phyloP scores from a whole-genome alignment of 2,888 invertebrate species.

The Spisula solida region DNA sequence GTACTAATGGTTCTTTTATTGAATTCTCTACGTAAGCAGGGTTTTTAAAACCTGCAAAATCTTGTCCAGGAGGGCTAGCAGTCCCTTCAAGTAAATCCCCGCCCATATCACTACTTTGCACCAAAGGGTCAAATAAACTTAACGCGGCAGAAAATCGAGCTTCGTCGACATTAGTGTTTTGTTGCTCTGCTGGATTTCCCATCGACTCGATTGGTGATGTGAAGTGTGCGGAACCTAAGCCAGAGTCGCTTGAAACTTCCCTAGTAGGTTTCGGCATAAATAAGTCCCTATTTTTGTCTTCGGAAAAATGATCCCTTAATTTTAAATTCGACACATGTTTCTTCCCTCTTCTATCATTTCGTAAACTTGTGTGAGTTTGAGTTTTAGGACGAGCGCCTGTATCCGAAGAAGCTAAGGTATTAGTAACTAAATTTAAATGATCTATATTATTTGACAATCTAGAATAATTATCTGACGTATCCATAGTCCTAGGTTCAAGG shows the following conservation, averaged over 20 bases:
- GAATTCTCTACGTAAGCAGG: constrained; percentile 29
- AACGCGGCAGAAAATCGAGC: constrained; percentile 82
- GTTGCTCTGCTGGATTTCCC: constrained; percentile 83
- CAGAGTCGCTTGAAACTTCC: constrained; percentile 67
- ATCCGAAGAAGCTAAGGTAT: constrained; percentile 50
- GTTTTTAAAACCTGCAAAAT: constrained; percentile 43
- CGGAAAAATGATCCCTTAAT: constrained; percentile 30
- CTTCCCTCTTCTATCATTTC: constrained; percentile 39
- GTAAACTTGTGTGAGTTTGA: constrained; percentile 17
- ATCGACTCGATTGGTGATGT: constrained; percentile 66
- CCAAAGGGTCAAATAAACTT: constrained; percentile 81
- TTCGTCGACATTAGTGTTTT: constrained; percentile 83
- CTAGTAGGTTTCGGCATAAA: constrained; percentile 45
- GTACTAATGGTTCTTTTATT: constrained; percentile 38
- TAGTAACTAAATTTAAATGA: constrained; percentile 50
- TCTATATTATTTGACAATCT: constrained; percentile 35
- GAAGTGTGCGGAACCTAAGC: constrained; percentile 54
- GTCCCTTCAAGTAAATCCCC: constrained; percentile 66
- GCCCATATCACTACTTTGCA: constrained; percentile 33
- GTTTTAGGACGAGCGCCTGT: constrained; percentile 68
- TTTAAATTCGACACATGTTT: constrained; percentile 52
- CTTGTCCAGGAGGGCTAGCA: constrained; percentile 51
- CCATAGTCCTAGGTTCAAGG: constrained; percentile 33
- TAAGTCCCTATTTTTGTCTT: constrained; percentile 26
- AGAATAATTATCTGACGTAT: neutral